Percentiles rank a stretch among this genome's conserved stretches.
phyloP scores from a whole-genome alignment of 2,888 invertebrate genomes.

The Thera obeliscata region DNA sequence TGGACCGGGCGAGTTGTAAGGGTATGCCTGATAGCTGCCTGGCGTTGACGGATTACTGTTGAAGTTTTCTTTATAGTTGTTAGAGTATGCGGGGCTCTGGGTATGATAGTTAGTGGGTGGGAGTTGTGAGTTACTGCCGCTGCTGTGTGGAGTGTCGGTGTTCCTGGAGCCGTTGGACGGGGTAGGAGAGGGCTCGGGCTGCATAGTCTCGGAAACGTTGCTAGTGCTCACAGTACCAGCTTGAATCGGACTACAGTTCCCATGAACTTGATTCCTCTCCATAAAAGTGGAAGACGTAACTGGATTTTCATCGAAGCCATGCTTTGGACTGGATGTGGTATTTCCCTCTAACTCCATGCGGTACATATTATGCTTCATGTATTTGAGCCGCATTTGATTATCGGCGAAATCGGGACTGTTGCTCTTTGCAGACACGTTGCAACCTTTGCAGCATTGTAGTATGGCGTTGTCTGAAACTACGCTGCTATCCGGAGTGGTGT shows the following conservation, averaged over 20 bases:
- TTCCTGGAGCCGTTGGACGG: conserved; percentile 81
- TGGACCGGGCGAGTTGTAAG: conserved; percentile 74
- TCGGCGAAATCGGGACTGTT: conserved; percentile 69
- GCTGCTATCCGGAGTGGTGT: conserved; percentile 78
- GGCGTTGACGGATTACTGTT: conserved; percentile 72
- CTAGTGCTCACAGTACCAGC: conserved; percentile 94
- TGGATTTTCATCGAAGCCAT: conserved; percentile 84
- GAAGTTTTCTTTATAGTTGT: conserved; percentile 69
- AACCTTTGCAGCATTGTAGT: conserved; percentile 82
- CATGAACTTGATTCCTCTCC: conserved; percentile 85
- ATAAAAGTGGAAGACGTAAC: conserved; percentile 88
- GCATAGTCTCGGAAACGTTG: conserved; percentile 87
- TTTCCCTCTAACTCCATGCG: conserved; percentile 80
- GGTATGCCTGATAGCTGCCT: conserved; percentile 61
- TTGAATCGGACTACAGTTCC: conserved; percentile 90
- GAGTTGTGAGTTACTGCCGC: conserved; percentile 64
- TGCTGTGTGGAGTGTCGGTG: conserved; percentile 78
- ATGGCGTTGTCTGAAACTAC: conserved; percentile 64
- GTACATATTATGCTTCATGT: conserved; percentile 71
- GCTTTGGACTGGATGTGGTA: conserved; percentile 83
- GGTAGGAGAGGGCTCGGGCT: conserved; percentile 86
- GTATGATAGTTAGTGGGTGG: conserved; percentile 69
- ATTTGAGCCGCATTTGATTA: conserved; percentile 68
- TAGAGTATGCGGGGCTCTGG: conserved; percentile 81
- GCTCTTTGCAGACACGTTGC: conserved; percentile 73